phyloP scores from a whole-genome alignment of 2,113 vertebrate genomes.

The Dolichotis patagonum region DNA sequence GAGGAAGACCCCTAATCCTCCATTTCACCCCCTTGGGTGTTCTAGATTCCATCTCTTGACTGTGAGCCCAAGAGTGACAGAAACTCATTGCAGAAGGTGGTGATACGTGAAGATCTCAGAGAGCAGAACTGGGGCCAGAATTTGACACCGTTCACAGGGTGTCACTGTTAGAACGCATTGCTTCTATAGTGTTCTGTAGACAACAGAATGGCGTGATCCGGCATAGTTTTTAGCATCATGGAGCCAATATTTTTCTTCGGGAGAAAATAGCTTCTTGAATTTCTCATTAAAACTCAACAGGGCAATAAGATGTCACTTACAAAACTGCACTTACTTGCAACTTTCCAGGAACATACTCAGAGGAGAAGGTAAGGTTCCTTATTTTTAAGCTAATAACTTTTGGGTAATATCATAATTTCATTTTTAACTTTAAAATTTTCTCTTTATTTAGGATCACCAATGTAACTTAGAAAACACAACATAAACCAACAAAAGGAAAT shows the following conservation, averaged over 20 bases:
- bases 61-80: rapidly evolving
- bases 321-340: background rate
- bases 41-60: rapidly evolving
- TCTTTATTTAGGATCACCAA: background rate
- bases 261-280: background rate
- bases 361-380: rapidly evolving
- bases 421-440: background rate
- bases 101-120: rapidly evolving
- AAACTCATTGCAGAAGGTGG: background rate
- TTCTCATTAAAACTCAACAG: background rate
- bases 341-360: background rate
- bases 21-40: rapidly evolving
- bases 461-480: background rate
- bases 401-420: background rate
- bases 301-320: background rate
- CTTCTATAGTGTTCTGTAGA: background rate
- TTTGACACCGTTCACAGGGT: background rate
- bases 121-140: rapidly evolving
- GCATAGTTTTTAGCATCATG: background rate
- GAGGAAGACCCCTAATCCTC: rapidly evolving
- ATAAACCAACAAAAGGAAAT: background rate
- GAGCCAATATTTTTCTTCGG: background rate
- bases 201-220: background rate
- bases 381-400: background rate
- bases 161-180: background rate